Conservation (phyloP, 1,140 invertebrate species). For the Helicoverpa zea region DNA sequence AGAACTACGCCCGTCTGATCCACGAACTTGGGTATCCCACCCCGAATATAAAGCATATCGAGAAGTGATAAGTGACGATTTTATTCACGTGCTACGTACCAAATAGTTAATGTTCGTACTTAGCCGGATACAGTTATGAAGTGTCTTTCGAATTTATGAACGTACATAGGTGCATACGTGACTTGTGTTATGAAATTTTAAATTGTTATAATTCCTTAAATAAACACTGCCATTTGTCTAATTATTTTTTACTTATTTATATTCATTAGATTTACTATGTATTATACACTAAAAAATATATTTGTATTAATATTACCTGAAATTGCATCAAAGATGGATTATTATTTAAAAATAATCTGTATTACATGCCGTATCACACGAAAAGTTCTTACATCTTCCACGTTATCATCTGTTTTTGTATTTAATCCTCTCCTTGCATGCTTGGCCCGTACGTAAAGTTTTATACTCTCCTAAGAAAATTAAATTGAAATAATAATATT, state of each 20-base stretch:
- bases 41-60: slow-evolving; percentile 82
- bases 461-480: too few species aligned
- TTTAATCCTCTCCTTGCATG: too few species aligned
- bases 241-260: slow-evolving; percentile 16
- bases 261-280: not conserved
- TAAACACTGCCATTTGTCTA: slow-evolving; percentile 85
- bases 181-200: slow-evolving; percentile 78
- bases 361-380: too few species aligned
- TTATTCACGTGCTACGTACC: slow-evolving; percentile 63
- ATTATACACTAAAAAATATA: too few species aligned
- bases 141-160: slow-evolving; percentile 83
- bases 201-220: slow-evolving; percentile 83
- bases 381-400: too few species aligned
- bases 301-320: too few species aligned
- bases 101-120: slow-evolving; percentile 64
- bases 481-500: too few species aligned
- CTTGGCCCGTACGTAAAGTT: too few species aligned
- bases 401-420: too few species aligned
- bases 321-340: too few species aligned
- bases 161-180: slow-evolving; percentile 64
- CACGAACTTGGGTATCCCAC: slow-evolving; percentile 61
- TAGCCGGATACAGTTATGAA: slow-evolving; percentile 67
- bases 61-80: slow-evolving; percentile 76
- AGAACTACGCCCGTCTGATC: slow-evolving; percentile 83
- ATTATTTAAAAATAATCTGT: too few species aligned